phyloP scores from a whole-genome alignment of 2,797 vertebrate genomes.

The Chelonia mydas region DNA sequence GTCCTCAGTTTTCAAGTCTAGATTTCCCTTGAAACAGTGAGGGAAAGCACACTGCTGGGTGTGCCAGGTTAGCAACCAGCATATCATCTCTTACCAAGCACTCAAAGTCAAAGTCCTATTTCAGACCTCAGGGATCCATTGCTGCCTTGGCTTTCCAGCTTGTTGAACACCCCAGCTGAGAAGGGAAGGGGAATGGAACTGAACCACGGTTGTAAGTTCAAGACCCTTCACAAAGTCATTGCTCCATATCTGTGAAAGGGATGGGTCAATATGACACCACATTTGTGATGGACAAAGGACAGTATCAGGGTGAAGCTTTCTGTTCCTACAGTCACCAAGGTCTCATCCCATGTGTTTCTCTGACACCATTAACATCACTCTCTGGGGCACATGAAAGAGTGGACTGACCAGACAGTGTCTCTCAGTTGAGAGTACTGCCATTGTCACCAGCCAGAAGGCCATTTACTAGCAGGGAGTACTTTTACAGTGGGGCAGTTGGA shows the following conservation, averaged over 20 bases:
- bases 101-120: neutral
- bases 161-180: neutral
- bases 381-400: neutral
- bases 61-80: too few relatives aligned
- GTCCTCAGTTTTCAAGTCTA: neutral
- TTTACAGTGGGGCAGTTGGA: neutral
- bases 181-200: neutral
- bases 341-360: neutral
- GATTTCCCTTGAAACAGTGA: neutral
- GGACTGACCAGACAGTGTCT: neutral
- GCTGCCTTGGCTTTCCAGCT: neutral
- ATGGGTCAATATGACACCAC: neutral
- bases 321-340: neutral
- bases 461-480: fast-evolving
- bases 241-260: neutral
- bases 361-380: conserved; percentile 14
- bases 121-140: neutral
- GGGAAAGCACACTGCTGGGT: neutral
- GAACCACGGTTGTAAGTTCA: neutral
- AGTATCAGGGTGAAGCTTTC: neutral
- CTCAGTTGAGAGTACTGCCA: neutral
- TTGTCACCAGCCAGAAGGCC: fast-evolving
- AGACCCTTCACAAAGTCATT: neutral
- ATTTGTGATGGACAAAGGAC: fast-evolving
- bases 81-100: neutral